Evolutionary conservation across 35 echinoderm and acorn worm species (phyloP).

Genomic region (Chiridota heheva): DNA sequence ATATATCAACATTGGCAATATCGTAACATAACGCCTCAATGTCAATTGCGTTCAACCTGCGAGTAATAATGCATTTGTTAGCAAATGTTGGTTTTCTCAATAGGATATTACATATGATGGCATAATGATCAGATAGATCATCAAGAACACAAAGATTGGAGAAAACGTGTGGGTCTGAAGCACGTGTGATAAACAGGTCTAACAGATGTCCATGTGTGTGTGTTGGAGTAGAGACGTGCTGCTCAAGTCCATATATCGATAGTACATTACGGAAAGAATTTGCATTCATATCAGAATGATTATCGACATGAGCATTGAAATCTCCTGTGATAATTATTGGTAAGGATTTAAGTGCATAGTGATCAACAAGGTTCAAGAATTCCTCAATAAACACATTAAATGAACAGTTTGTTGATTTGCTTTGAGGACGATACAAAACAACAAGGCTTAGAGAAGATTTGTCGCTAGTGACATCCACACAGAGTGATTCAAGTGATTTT

Average conservation of each 20-base stretch:
- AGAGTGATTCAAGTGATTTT: conserved; percentile 27
- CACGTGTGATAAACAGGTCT: conserved; percentile 29
- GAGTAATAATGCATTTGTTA: no score
- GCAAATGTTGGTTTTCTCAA: conserved; percentile 6
- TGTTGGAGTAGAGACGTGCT: conserved; percentile 36
- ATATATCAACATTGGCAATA: no score
- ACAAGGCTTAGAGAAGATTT: neutral
- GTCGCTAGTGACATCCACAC: neutral
- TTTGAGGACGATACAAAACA: conserved; percentile 37
- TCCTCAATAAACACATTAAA: conserved; percentile 16
- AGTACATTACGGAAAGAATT: conserved; percentile 1
- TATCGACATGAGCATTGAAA: conserved; percentile 58
- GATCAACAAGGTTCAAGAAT: conserved; percentile 17
- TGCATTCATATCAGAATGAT: neutral
- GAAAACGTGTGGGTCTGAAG: conserved; percentile 18
- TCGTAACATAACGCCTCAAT: no score
- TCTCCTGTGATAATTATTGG: conserved; percentile 43
- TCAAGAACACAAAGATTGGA: conserved; percentile 16
- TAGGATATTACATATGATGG: neutral
- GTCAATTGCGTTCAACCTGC: no score
- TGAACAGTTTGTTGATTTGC: conserved; percentile 26
- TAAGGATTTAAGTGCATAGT: neutral
- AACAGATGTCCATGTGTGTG: conserved; percentile 42
- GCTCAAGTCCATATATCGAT: neutral
- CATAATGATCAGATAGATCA: conserved; percentile 37